Percentiles rank a stretch among this genome's conserved stretches.
Evolutionary conservation across 2,888 invertebrate species (phyloP).

Genomic region (Melikaiella ostensackeni): DNA sequence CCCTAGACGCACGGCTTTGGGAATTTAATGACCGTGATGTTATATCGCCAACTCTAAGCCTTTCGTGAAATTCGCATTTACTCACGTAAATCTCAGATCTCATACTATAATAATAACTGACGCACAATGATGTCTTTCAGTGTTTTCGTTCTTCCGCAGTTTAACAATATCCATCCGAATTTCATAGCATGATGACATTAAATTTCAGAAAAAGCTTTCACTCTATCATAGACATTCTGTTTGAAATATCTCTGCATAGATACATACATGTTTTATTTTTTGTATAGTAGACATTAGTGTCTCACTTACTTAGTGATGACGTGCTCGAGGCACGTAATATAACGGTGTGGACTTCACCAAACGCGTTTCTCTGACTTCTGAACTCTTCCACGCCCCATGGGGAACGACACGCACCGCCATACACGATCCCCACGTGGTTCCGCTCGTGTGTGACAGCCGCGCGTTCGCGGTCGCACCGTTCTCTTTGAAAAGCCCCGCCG

Average conservation of each 20-base stretch:
- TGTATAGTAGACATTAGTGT: constrained; percentile 27
- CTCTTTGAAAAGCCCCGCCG: constrained; percentile 53
- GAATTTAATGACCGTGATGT: constrained; percentile 1
- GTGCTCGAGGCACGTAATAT: constrained; percentile 26
- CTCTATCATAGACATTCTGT: not conserved
- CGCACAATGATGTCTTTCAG: too few relatives aligned
- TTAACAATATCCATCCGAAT: not conserved
- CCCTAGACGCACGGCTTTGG: not conserved
- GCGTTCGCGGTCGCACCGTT: constrained; percentile 46
- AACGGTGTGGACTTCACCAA: constrained; percentile 28
- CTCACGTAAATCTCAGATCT: constrained; percentile 3
- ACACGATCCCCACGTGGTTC: constrained; percentile 35
- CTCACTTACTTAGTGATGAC: constrained; percentile 28
- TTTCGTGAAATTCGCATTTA: constrained; percentile 7
- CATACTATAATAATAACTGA: not conserved
- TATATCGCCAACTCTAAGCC: not conserved
- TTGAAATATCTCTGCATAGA: not conserved
- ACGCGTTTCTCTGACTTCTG: constrained; percentile 38
- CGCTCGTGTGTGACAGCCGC: constrained; percentile 39
- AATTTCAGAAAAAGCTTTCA: not conserved
- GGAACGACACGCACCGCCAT: constrained; percentile 30
- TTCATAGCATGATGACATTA: not conserved
- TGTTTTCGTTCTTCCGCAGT: too few relatives aligned
- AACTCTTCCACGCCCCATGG: constrained; percentile 39
- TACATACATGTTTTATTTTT: not conserved